Evolutionary conservation across 2,888 invertebrate species (phyloP).

Genomic region (Gnatocerus cornutus): DNA sequence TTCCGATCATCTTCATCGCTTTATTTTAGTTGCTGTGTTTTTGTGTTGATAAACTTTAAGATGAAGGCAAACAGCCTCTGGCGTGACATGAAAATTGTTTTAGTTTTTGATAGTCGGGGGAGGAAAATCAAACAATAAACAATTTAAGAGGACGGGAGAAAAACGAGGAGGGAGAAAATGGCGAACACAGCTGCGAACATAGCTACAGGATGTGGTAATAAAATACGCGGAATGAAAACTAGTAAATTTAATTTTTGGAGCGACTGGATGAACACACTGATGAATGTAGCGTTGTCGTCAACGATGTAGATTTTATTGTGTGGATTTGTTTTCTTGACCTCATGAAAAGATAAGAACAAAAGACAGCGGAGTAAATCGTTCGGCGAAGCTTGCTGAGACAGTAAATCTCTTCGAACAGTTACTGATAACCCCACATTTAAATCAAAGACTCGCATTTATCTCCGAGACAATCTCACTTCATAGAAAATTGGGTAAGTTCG

Average conservation of each 20-base stretch:
- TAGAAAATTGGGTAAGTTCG: conserved; percentile 31
- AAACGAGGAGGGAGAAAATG: background rate
- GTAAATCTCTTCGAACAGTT: conserved; percentile 44
- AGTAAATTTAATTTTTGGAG: no score
- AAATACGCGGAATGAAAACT: no score
- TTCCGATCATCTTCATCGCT: background rate
- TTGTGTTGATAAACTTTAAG: conserved; percentile 17
- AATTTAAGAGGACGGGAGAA: conserved; percentile 14
- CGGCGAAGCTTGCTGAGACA: conserved; percentile 36
- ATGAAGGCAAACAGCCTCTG: conserved; percentile 32
- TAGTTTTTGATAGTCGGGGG: conserved; percentile 15
- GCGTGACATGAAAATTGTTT: conserved; percentile 31
- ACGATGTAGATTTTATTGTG: conserved; percentile 26
- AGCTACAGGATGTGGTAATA: no score
- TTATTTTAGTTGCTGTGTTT: conserved; percentile 13
- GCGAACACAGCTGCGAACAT: background rate
- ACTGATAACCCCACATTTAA: conserved; percentile 42
- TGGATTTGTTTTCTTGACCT: conserved; percentile 39
- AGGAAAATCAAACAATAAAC: conserved; percentile 22
- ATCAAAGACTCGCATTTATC: conserved; percentile 40
- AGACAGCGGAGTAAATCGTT: conserved; percentile 38
- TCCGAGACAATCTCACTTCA: conserved; percentile 18
- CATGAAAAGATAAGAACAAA: conserved; percentile 32
- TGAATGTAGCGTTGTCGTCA: background rate
- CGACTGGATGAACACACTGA: background rate